Evolutionary conservation across 1,140 invertebrate genomes (phyloP), one percentile per base, ranked within the genome.

Genomic region (Saccostrea echinata): DNA sequence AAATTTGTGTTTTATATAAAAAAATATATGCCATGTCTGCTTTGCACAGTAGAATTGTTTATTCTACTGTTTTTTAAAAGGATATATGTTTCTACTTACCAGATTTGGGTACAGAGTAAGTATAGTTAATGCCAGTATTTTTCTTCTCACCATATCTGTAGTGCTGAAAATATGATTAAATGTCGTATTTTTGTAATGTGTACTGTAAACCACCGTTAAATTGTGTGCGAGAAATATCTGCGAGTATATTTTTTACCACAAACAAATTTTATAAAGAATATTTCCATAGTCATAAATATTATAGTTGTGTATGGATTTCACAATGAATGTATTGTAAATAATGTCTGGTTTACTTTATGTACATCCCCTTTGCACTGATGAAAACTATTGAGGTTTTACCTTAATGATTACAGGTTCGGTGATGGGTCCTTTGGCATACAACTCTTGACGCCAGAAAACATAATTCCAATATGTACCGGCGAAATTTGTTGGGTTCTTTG

Each of bases 351-450:
- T 21, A 57, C 1, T 57, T 18, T 57, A 57, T 57, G 11, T 3
- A 6, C 6, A 43, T 43, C 4, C 43, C 43, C 9, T 6, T 43
- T 1, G 43, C n/a, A 43, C 43, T 43, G 43, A 43, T 43, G 4
- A 43, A 43, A 6, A 43, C 43, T 43, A 21, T 57, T 57, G 55
- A 57, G 21, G 24, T n/a, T 24, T 0, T 76, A 83, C 83, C 83
- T 84, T 84, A 27, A 84, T 84, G 30, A 84, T 84, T 11, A 53
- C 83, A 13, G 83, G 52, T 57, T 84, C 52, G n/a, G 51, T 33
- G 27, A 84, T 9, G 18, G 83, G 83, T 11, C 83, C 83, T 27
- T 55, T 84, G 0, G 83, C 30, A 57, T 61, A 61, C 9, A 84
- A 21, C 2, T 84, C 30, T 83, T 83, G 81, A 9, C 18, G 13